Evolutionary conservation across 1,140 invertebrate genomes (phyloP).

Genomic region (Drosophila santomea): DNA sequence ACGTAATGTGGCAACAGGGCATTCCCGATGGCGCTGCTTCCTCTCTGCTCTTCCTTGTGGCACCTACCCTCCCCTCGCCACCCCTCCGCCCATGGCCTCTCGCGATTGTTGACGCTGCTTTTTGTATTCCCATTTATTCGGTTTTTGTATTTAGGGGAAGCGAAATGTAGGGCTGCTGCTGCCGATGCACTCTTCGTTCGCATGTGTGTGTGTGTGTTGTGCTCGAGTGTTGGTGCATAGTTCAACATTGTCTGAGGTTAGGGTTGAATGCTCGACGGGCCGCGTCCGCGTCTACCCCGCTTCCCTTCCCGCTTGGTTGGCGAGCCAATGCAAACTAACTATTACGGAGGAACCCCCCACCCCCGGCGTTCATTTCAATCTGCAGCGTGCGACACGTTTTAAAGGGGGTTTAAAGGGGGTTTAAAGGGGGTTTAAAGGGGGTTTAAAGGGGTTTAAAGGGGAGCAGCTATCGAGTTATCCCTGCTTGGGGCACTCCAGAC

Average conservation of each 20-base stretch:
- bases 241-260: conserved; percentile 82
- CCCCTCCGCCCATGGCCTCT: neutral
- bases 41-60: conserved; percentile 10
- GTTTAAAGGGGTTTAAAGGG: too few relatives aligned
- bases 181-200: conserved; percentile 23
- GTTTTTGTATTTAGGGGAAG: conserved; percentile 31
- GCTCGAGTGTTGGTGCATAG: conserved; percentile 36
- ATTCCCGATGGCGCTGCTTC: conserved; percentile 40
- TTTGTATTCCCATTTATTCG: conserved; percentile 32
- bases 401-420: neutral
- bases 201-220: neutral
- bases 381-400: conserved; percentile 3
- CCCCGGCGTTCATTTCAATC: conserved; percentile 10
- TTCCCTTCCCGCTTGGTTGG: conserved; percentile 14
- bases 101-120: conserved; percentile 16
- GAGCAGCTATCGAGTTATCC: neutral
- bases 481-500: neutral
- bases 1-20: conserved; percentile 72
- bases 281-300: conserved; percentile 5
- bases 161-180: conserved; percentile 48
- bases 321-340: conserved; percentile 12
- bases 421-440: neutral
- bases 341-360: conserved; percentile 12
- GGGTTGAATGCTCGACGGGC: conserved; percentile 71
- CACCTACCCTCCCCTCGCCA: neutral